Percentiles rank a stretch among this genome's conserved stretches.
Conservation (phyloP, 2,797 vertebrate species). For the Macropus fuliginosus region DNA sequence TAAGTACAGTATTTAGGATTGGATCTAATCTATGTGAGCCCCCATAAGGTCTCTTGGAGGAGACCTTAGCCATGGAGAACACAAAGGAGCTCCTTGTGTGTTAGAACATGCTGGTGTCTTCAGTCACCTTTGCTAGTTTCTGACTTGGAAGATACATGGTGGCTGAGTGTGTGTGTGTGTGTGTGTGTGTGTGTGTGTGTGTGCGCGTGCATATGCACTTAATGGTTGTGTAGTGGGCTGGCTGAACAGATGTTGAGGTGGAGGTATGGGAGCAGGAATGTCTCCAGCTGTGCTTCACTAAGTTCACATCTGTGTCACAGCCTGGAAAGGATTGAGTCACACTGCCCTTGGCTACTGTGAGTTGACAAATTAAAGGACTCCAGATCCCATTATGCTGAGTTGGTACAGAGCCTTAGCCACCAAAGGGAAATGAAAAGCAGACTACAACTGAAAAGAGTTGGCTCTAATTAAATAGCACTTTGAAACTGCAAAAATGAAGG, state of each 20-base stretch:
- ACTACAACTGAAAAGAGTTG: neutral
- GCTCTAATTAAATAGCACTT: conserved; percentile 48
- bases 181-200: no score
- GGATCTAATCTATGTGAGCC: neutral
- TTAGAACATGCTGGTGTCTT: neutral
- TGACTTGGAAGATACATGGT: neutral
- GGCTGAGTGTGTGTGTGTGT: neutral
- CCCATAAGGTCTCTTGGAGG: neutral
- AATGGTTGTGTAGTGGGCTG: neutral
- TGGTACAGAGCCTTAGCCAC: neutral
- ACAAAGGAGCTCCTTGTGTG: neutral
- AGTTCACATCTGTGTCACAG: neutral
- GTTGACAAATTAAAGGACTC: neutral
- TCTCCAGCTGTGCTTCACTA: neutral
- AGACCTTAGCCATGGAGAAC: neutral
- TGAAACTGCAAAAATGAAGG: conserved; percentile 39
- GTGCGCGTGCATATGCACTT: neutral
- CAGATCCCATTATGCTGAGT: neutral
- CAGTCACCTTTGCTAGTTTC: neutral
- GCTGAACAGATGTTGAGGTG: neutral
- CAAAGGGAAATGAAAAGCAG: neutral
- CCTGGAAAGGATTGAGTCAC: neutral
- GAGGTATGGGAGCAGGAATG: neutral
- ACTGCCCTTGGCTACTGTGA: neutral
- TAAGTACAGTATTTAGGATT: neutral